These are phyloP conservation scores for Aphidoletes aphidimyza DNA, from an alignment of 2,888 invertebrate genomes.

Conservation along the genomic window DNA sequence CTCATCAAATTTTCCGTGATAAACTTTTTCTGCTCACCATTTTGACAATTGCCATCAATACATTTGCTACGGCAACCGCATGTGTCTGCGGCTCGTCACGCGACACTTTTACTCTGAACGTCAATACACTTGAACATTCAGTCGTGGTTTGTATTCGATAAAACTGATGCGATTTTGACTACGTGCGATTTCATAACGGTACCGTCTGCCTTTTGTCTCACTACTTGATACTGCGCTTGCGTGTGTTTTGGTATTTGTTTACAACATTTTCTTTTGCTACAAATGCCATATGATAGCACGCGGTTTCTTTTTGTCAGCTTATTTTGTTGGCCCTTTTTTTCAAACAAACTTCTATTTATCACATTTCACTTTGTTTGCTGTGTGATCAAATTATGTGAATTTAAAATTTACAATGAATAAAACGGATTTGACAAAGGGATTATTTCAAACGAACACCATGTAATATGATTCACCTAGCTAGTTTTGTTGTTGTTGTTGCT, in stretches of 20 bases:
- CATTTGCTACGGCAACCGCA: neutral
- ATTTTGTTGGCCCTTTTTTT: no score
- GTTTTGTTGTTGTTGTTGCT: neutral
- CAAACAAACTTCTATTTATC: no score
- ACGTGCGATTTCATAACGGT: constrained; percentile 13
- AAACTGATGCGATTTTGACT: neutral
- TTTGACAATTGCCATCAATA: neutral
- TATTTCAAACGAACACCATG: neutral
- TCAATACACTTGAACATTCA: no score
- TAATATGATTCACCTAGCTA: neutral
- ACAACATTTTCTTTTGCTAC: neutral
- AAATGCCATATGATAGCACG: neutral
- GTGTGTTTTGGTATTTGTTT: constrained; percentile 23
- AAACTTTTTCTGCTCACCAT: neutral
- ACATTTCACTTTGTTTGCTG: no score
- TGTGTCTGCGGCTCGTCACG: neutral
- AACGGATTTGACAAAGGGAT: no score
- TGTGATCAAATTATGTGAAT: no score
- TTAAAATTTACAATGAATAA: no score
- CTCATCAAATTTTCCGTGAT: neutral
- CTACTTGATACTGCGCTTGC: neutral
- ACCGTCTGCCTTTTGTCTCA: no score
- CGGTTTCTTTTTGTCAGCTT: neutral
- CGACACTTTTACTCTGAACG: neutral
- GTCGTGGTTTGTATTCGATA: neutral